Base-by-base conservation (phyloP, 2,888 invertebrate species). In the Marronus borbonicus region DNA sequence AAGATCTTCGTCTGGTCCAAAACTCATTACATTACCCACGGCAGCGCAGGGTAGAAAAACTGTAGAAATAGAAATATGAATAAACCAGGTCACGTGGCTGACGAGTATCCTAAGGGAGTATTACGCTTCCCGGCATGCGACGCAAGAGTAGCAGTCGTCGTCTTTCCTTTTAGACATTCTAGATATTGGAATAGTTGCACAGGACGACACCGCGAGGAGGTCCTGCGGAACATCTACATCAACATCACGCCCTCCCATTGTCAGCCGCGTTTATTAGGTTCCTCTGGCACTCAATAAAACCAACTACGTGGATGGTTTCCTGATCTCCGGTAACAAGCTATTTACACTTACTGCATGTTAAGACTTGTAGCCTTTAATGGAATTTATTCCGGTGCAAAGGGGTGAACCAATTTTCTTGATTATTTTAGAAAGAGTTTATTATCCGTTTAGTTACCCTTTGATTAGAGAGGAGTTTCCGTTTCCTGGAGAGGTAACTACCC, bases 251-350 rank as follows among this genome's bases (percentile, higher is more conserved):
- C 83, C 79, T 81, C 80, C 82, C 80, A 84, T 84, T 84, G 83
- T 84, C 83, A 80, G 82, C 81, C 78, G 81, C 83, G 83, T 84
- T 84, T 84, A 84, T 84, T 84, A 82, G 84, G 83, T 84, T 84
- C 83, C 82, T 80, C 82, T 80, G 82, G 83, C 83, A 84, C 84
- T 84, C 84, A 84, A 84, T 84, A 84, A 84, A 83, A 84, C 83
- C 82, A 81, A 83, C 83, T 84, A 84, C 84, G 84, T 84, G 84
- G 80, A 81, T 78, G 72, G 84, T 81, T 79, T 80, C 76, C 74
- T 66, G 79, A 80, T 76, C 76, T 69, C 60, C 64, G 65, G 76
- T 79, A 79, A 79, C 79, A 77, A 79, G 76, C 79, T 52, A 79
- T 76, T 79, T 79, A 76, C 76, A 76, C 74, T 72, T 79, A 66